Conservation (phyloP, 2,888 invertebrate species). For the Eustalomyia histrio region DNA sequence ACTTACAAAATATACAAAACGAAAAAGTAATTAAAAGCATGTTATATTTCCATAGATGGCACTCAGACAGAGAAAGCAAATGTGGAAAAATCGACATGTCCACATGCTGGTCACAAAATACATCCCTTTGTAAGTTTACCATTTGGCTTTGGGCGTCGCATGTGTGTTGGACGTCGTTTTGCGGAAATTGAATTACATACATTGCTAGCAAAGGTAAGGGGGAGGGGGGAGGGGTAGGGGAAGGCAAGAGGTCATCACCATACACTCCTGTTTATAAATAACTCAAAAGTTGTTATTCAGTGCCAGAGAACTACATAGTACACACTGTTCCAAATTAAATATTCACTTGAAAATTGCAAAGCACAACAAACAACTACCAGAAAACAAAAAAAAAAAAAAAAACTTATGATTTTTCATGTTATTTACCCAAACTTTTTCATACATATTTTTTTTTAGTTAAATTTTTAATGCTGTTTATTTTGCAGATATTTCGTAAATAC, state of each 20-base stretch:
- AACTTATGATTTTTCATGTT: conserved; percentile 1
- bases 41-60: conserved; percentile 18
- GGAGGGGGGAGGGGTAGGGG: not conserved
- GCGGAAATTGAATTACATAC: conserved; percentile 90
- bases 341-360: conserved; percentile 13
- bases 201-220: conserved; percentile 85
- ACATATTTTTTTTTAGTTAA: not conserved
- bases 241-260: no score
- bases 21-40: conserved; percentile 15
- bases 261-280: not conserved
- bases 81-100: conserved; percentile 69
- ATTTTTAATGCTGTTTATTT: conserved; percentile 53
- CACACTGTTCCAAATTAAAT: conserved; percentile 25
- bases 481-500: conserved; percentile 87
- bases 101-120: conserved; percentile 81
- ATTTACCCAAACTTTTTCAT: not conserved
- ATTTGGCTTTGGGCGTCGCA: conserved; percentile 88
- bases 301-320: not conserved
- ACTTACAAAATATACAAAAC: not conserved
- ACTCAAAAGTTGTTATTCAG: not conserved
- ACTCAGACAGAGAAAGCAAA: conserved; percentile 38
- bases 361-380: not conserved
- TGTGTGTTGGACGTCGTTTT: conserved; percentile 89
- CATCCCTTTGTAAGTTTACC: conserved; percentile 88
- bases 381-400: not conserved